Evolutionary conservation across 2,113 vertebrate genomes (phyloP).

Genomic region (Anolis sagrei): DNA sequence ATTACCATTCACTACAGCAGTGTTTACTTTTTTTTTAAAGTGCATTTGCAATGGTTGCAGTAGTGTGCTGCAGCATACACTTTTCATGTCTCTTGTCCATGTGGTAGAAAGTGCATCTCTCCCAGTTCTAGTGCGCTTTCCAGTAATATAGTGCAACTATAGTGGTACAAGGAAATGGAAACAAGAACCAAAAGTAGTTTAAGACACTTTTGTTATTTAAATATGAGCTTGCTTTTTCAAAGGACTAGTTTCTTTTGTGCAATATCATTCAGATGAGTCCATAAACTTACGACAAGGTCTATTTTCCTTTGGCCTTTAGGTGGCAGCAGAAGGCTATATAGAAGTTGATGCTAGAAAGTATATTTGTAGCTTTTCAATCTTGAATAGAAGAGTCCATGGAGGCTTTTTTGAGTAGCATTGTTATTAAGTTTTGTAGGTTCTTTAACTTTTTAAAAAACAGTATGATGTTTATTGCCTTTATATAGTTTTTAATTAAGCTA

Average conservation of each 20-base stretch:
- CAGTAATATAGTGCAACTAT: background rate
- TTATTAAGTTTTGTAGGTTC: background rate
- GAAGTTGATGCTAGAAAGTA: background rate
- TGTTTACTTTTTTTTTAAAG: too few species aligned
- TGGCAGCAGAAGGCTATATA: conserved; percentile 72
- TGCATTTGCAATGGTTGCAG: background rate
- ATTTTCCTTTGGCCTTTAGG: conserved; percentile 62
- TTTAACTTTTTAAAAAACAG: background rate
- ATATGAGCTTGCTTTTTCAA: background rate
- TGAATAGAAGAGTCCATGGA: background rate
- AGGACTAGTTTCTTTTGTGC: too few species aligned
- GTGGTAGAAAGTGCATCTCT: background rate
- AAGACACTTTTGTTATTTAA: background rate
- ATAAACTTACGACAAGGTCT: fast-evolving
- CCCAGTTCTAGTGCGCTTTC: background rate
- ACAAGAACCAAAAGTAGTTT: background rate
- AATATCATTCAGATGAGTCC: too few species aligned
- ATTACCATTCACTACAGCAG: background rate
- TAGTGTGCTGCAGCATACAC: too few species aligned
- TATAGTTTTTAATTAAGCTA: background rate
- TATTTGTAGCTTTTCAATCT: background rate
- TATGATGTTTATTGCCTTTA: background rate
- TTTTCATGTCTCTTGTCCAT: background rate
- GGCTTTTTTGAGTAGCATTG: too few species aligned
- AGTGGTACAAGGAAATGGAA: background rate